These are phyloP conservation scores for Phyllotis vaccarum DNA, from an alignment of 2,797 vertebrate genomes.

Conservation along the genomic window DNA sequence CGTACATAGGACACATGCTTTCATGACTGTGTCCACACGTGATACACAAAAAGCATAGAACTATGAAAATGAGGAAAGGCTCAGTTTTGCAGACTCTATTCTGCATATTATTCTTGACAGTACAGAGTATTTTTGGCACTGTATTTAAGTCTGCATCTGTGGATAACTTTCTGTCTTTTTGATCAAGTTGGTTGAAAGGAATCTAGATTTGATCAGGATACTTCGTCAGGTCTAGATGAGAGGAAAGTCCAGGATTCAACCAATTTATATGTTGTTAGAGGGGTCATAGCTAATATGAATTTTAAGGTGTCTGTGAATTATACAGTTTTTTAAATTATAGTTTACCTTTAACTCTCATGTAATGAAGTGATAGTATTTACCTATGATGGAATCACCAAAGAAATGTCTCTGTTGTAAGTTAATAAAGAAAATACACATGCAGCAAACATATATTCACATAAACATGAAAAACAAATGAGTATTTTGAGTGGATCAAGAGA, in stretches of 20 bases:
- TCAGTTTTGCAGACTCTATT: background rate
- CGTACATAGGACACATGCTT: background rate
- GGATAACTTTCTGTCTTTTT: background rate
- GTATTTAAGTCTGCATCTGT: background rate
- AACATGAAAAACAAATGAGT: background rate
- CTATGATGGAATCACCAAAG: background rate
- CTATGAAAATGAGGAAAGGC: background rate
- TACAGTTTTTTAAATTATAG: background rate
- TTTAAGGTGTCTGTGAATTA: background rate
- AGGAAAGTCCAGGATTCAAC: background rate
- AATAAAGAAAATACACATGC: background rate
- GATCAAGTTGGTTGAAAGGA: background rate
- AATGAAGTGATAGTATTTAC: background rate
- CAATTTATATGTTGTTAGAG: background rate
- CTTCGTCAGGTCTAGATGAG: background rate
- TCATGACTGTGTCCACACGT: background rate
- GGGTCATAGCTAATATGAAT: background rate
- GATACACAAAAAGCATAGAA: background rate
- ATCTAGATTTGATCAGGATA: background rate
- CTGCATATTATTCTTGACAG: background rate
- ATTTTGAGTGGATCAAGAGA: background rate
- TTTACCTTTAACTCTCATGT: background rate
- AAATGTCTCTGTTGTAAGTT: background rate
- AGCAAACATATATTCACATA: background rate
- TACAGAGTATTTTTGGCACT: background rate